phyloP scores from a whole-genome alignment of 2,888 invertebrate genomes.

The Odontothrips loti region DNA sequence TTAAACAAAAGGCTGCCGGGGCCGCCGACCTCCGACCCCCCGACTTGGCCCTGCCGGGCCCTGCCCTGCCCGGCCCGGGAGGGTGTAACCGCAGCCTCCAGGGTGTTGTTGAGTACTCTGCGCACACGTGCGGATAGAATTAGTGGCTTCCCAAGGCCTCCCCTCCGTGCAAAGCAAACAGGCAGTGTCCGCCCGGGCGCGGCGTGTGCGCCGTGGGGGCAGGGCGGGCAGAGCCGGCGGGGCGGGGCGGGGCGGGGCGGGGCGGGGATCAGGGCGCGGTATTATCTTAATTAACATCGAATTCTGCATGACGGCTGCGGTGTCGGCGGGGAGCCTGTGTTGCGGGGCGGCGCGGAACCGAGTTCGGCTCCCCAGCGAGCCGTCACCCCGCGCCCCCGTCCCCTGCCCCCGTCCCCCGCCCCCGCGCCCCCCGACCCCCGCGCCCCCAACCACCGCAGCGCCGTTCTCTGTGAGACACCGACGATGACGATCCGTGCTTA shows the following conservation, averaged over 20 bases:
- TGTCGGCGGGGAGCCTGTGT: no score
- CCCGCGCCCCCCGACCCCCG: no score
- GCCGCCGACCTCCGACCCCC: no score
- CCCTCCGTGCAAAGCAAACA: not conserved
- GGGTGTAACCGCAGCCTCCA: not conserved
- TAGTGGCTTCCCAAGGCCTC: not conserved
- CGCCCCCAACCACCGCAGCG: no score
- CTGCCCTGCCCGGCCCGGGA: not conserved
- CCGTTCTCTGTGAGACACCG: no score
- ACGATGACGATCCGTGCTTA: no score
- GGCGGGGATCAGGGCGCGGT: not conserved
- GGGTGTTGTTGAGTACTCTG: not conserved
- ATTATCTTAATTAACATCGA: constrained; percentile 18
- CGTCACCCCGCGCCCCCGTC: no score
- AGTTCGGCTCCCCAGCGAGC: no score
- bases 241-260: not conserved
- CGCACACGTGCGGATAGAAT: not conserved
- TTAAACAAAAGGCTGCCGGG: no score
- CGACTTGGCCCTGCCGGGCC: no score
- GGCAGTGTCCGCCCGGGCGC: not conserved
- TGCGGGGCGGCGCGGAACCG: not conserved
- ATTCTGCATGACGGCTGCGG: not conserved
- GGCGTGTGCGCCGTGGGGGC: not conserved
- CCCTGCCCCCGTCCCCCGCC: no score
- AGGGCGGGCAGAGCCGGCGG: not conserved